phyloP scores from a whole-genome alignment of 1,140 invertebrate genomes.

The Berghia stephanieae region DNA sequence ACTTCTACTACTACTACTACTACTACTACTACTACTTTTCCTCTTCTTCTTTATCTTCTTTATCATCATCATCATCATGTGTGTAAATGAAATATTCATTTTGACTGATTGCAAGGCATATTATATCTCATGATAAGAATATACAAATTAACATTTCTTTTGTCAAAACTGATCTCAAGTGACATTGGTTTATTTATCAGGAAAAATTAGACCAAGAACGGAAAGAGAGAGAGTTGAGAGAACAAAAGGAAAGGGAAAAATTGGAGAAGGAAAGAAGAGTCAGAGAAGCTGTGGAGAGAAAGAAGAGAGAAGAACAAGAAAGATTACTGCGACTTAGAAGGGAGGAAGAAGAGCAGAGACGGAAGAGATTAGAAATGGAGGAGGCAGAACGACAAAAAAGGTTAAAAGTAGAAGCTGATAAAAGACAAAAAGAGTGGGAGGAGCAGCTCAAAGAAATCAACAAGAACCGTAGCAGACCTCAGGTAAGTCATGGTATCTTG shows the following conservation, averaged over 20 bases:
- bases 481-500: constrained; percentile 12
- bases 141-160: too few species aligned
- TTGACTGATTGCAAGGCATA: too few species aligned
- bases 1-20: too few species aligned
- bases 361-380: neutral
- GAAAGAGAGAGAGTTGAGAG: constrained; percentile 19
- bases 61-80: too few species aligned
- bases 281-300: constrained; percentile 17
- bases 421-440: constrained; percentile 25
- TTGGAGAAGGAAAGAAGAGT: constrained; percentile 15
- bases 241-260: constrained; percentile 25
- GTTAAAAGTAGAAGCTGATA: constrained; percentile 16
- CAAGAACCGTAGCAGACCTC: constrained; percentile 18
- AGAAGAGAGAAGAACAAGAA: constrained; percentile 28
- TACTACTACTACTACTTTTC: too few species aligned
- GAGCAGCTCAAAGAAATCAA: constrained; percentile 31
- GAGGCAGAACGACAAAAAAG: constrained; percentile 14
- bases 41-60: too few species aligned
- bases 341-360: constrained; percentile 23
- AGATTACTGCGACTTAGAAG: neutral
- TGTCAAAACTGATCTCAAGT: too few species aligned
- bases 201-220: constrained; percentile 31
- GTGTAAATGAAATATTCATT: too few species aligned
- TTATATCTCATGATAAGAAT: too few species aligned
- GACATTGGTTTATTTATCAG: constrained; percentile 20